These are phyloP conservation scores for Stenoptilia bipunctidactyla DNA, from an alignment of 2,888 invertebrate species.

Conservation along the genomic window DNA sequence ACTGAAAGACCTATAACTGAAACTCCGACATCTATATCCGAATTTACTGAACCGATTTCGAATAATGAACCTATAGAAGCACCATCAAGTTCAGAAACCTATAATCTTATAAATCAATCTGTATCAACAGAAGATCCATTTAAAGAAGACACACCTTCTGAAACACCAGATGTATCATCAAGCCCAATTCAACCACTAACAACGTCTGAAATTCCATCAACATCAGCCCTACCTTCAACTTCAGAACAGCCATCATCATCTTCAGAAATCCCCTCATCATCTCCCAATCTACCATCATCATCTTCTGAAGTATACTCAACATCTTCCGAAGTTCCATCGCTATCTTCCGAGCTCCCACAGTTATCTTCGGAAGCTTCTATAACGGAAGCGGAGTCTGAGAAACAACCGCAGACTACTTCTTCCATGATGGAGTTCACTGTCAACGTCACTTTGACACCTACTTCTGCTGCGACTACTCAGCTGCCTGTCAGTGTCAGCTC, in stretches of 20 bases:
- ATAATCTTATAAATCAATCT: background rate
- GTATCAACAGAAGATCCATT: background rate
- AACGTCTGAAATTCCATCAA: background rate
- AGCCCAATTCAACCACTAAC: background rate
- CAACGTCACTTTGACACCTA: slow-evolving; percentile 44
- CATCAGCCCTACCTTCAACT: background rate
- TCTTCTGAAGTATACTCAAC: too few relatives aligned
- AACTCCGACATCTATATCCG: too few relatives aligned
- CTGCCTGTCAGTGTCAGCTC: slow-evolving; percentile 22
- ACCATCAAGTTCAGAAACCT: background rate
- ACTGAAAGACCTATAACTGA: slow-evolving; percentile 1
- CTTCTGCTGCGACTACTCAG: slow-evolving; percentile 36
- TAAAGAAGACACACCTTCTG: too few relatives aligned
- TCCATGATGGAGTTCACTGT: slow-evolving; percentile 42
- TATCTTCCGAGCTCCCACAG: background rate
- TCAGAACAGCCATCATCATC: background rate
- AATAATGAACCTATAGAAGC: background rate
- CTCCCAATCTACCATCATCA: too few relatives aligned
- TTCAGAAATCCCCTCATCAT: too few relatives aligned
- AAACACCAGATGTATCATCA: too few relatives aligned
- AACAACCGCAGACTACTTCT: slow-evolving; percentile 15
- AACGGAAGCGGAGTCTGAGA: slow-evolving; percentile 11
- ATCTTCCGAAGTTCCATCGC: too few relatives aligned
- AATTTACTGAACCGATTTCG: too few relatives aligned
- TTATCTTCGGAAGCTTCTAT: slow-evolving; percentile 7